Evolutionary conservation across 2,888 invertebrate species (phyloP), one percentile per base, ranked within the genome.

Genomic region (Sisyra nigra): DNA sequence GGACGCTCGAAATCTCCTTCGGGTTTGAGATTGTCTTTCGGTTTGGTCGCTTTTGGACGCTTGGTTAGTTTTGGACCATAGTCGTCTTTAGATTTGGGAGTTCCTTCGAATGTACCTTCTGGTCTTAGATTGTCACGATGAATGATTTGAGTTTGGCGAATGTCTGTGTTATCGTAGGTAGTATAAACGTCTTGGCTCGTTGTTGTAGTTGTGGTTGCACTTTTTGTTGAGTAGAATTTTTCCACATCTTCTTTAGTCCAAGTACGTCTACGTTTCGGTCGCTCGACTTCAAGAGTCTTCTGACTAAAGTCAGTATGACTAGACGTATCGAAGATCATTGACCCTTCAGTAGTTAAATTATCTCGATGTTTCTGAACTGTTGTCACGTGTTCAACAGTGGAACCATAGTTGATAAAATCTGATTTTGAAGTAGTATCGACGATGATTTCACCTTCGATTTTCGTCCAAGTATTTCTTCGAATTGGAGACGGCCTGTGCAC

Each of bases 401-500:
- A 66, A 11, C 71, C 72, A 53, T 74, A 72, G 57, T 80, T 76
- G 44, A 79, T 63, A 53, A 68, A 81, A 60, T 81, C 80, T 1
- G 74, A 68, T 57, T 71, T 67, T 41, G 65, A 71, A 13, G 81
- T 81, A 3, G 81, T 81, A 51, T 79, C 78, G 34, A 75, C 74
- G 35, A 61, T 69, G 60, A 82, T 74, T 44, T 82, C 81, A 24
- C 81, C 82, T 61, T 80, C 81, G 36, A 80, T 64, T 59, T 83
- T 83, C 0, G 83, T 83, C 69, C 76, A 83, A 2, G 83, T 84
- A 53, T 82, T 80, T 42, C 82, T 70, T 50, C 83, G 67, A 39
- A 80, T 72, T 45, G 77, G 73, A 55, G 67, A 73, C 35, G 76
- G 69, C 52, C 76, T 67, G 55, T 78, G 76, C 4, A 71, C 67